phyloP scores from a whole-genome alignment of 2,888 invertebrate genomes.

The Listrodromus nycthemerus region DNA sequence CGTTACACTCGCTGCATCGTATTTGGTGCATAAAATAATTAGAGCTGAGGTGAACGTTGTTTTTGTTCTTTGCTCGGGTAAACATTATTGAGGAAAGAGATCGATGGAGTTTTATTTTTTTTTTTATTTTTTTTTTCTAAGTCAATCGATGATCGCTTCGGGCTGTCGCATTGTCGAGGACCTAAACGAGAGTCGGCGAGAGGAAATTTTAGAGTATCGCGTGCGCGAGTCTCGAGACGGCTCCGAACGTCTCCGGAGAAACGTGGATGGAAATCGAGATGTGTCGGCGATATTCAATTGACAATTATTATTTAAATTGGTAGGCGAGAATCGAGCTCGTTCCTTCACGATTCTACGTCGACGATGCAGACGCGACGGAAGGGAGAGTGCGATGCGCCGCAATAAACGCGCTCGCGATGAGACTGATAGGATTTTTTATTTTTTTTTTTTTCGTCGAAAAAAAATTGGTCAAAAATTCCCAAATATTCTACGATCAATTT shows the following conservation, averaged over 20 bases:
- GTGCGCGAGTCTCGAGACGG: constrained; percentile 25
- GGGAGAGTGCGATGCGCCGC: neutral
- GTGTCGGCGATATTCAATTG: constrained; percentile 63
- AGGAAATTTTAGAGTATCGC: constrained; percentile 14
- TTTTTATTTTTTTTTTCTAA: neutral
- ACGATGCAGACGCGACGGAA: neutral
- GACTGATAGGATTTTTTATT: too few relatives aligned
- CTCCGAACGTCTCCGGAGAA: constrained; percentile 34
- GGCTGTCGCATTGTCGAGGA: neutral
- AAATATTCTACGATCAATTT: too few relatives aligned
- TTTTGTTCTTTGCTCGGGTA: neutral
- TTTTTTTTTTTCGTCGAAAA: too few relatives aligned
- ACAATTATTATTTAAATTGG: constrained; percentile 68
- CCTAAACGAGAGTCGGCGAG: neutral
- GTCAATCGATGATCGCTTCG: neutral
- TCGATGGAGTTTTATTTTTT: neutral
- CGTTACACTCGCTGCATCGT: constrained; percentile 9
- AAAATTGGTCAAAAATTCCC: too few relatives aligned
- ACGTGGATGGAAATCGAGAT: constrained; percentile 57
- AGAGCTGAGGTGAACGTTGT: constrained; percentile 10
- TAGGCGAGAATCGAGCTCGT: constrained; percentile 56
- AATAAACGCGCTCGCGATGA: neutral
- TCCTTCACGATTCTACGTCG: neutral
- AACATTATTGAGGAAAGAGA: neutral
- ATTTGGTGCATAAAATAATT: constrained; percentile 45